Evolutionary conservation across 2,888 invertebrate genomes (phyloP), one percentile per base, ranked within the genome.

Genomic region (Scrobipalpa atriplicella): DNA sequence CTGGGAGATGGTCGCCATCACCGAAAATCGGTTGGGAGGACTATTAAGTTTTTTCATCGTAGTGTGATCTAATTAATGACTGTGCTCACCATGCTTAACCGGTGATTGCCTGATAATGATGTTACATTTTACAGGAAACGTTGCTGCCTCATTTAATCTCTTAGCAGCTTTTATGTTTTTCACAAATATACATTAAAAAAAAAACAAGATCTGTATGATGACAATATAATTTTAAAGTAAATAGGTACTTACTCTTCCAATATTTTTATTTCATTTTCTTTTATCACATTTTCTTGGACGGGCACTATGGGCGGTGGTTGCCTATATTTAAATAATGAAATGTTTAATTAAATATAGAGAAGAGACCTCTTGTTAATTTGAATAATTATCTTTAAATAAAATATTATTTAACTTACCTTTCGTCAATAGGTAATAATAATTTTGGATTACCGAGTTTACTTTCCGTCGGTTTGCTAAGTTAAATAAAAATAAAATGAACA

Each of bases 221-320:
- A 47, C 11, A 38, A 11, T 16, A 0, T 2, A 38, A 38, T 56
- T 54, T 54, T 2, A 54, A 11, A 58, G n/a, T 58, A 13, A 58
- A 58, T 6, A 58, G 10, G 29, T 39, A 84, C 84, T 84, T 78
- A 84, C 85, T 82, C 78, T 67, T 81, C 80, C 61, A 73, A 68
- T 64, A 72, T 61, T 60, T 77, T 72, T 19, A 71, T 67, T 7
- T 78, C 76, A 2, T 72, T 65, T 39, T 72, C 69, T 62, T 74
- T 72, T 36, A 64, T 62, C 8, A 68, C 62, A 21, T 56, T 29
- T 21, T 56, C 54, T 21, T 19, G 21, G 10, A 21, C 21, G 5
- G 54, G 13, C 21, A 56, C 54, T 52, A 47, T n/a, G 6, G 52
- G 19, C 21, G 54, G 13, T 21, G 54, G 54, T 56, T 56, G 54